Conservation (phyloP, 2,113 vertebrate genomes). For the Lota lota region DNA sequence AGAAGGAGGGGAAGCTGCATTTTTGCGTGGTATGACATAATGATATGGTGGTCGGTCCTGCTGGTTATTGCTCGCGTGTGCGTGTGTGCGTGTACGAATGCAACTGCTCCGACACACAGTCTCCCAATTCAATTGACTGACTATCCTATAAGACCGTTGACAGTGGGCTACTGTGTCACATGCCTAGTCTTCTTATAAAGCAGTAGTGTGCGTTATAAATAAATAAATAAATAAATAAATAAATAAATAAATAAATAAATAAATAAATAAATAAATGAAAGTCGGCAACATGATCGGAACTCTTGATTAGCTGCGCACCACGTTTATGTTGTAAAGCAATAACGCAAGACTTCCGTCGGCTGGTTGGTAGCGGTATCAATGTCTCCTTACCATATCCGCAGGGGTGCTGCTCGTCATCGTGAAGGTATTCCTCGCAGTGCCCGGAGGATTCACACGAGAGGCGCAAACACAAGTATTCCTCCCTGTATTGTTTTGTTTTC, state of each 20-base stretch:
- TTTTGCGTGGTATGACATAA: not conserved
- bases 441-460: constrained; percentile 8
- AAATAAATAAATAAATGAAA: not conserved
- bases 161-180: too few relatives aligned
- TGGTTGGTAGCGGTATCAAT: not conserved
- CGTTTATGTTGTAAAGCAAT: not conserved
- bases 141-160: too few relatives aligned
- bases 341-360: not conserved
- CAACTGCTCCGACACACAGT: too few relatives aligned
- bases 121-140: too few relatives aligned
- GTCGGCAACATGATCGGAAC: not conserved
- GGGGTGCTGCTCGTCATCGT: constrained; percentile 73
- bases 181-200: too few relatives aligned
- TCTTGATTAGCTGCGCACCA: not conserved
- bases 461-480: not conserved
- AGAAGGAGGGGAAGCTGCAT: not conserved
- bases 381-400: constrained; percentile 71
- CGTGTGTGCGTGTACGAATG: too few relatives aligned
- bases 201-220: too few relatives aligned
- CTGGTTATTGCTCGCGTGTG: too few relatives aligned
- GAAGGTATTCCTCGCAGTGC: constrained; percentile 42
- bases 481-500: too few relatives aligned
- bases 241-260: not conserved
- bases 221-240: not conserved
- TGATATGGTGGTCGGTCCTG: not conserved